These are phyloP conservation scores for Drosophila eohydei DNA, from an alignment of 2,888 invertebrate genomes.

Conservation along the genomic window DNA sequence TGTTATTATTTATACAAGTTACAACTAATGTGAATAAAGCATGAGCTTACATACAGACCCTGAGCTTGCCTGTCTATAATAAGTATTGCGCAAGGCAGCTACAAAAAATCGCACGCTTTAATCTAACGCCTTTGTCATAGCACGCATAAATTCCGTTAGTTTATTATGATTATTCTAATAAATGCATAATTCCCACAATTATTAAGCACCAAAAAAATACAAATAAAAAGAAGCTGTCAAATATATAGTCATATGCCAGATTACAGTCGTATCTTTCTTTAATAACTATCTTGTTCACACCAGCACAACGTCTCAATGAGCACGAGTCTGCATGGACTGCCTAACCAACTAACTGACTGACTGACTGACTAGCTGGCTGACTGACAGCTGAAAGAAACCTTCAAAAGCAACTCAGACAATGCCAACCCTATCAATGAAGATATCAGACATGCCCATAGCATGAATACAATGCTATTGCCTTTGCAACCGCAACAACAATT, in stretches of 20 bases:
- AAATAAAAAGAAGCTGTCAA: constrained; percentile 35
- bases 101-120: constrained; percentile 48
- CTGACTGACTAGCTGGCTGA: constrained; percentile 39
- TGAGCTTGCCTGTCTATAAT: constrained; percentile 30
- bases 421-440: constrained; percentile 72
- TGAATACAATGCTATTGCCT: constrained; percentile 42
- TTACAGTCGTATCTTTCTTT: constrained; percentile 40
- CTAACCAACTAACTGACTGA: constrained; percentile 35
- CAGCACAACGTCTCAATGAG: constrained; percentile 55
- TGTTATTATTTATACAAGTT: neutral
- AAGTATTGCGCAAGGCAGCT: constrained; percentile 47
- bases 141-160: constrained; percentile 70
- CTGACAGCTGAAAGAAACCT: constrained; percentile 64
- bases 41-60: constrained; percentile 9
- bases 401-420: constrained; percentile 70
- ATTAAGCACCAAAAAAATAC: constrained; percentile 51
- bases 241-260: constrained; percentile 32
- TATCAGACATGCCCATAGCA: constrained; percentile 49
- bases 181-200: constrained; percentile 71
- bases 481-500: constrained; percentile 41
- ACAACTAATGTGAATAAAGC: too few relatives aligned
- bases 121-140: constrained; percentile 57
- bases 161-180: constrained; percentile 74
- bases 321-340: constrained; percentile 48
- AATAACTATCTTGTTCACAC: constrained; percentile 63